Conservation (phyloP, 2,888 invertebrate species). For the Magallana nippona region DNA sequence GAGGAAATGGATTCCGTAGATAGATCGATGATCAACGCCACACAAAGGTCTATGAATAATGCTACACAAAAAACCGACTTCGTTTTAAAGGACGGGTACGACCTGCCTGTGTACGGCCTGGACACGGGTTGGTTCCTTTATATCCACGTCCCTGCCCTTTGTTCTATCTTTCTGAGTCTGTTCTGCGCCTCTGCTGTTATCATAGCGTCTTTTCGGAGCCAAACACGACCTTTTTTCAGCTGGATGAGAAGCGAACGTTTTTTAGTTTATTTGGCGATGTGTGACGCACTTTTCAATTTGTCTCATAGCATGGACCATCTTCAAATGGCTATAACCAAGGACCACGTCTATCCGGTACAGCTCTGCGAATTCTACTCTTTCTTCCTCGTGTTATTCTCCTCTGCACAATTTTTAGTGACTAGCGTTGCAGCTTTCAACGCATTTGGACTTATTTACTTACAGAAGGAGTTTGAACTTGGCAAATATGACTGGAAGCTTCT, state of each 20-base stretch:
- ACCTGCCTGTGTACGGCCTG: constrained; percentile 54
- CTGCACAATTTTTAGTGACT: constrained; percentile 58
- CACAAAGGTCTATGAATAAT: neutral
- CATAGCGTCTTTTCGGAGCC: constrained; percentile 47
- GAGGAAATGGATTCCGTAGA: no score
- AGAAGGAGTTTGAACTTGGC: constrained; percentile 55
- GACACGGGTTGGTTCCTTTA: constrained; percentile 50
- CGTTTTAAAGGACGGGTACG: constrained; percentile 47
- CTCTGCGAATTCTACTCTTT: constrained; percentile 60
- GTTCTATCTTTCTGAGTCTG: constrained; percentile 53
- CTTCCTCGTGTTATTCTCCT: constrained; percentile 54
- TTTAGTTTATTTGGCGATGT: constrained; percentile 59
- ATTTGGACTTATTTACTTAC: constrained; percentile 57
- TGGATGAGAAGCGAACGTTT: constrained; percentile 61
- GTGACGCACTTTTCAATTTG: constrained; percentile 57
- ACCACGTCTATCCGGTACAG: constrained; percentile 56
- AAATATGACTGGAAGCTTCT: constrained; percentile 55
- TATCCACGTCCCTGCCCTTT: constrained; percentile 56
- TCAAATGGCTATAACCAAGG: constrained; percentile 54
- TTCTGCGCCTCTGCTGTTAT: constrained; percentile 50
- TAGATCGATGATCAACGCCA: no score
- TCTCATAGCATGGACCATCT: constrained; percentile 59
- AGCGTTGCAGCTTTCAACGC: constrained; percentile 59
- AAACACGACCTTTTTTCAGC: constrained; percentile 46
- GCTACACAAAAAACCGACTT: neutral